These are phyloP conservation scores for Eulemur macaco DNA, from an alignment of 2,113 vertebrate genomes.

Conservation along the genomic window DNA sequence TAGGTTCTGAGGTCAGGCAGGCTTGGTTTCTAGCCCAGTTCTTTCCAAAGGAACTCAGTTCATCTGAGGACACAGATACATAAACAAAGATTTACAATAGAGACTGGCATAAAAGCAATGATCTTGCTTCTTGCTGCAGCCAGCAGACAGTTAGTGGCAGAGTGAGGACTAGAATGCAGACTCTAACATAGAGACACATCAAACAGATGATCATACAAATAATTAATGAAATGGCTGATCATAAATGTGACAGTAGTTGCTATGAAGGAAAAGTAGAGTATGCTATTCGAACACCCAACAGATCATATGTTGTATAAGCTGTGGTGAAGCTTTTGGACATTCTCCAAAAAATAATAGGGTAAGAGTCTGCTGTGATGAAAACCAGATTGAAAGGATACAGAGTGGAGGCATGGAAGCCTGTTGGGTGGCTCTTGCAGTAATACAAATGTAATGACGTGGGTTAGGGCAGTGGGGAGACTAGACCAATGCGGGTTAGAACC, in stretches of 20 bases:
- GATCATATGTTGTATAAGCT: background rate
- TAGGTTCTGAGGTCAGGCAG: conserved; percentile 58
- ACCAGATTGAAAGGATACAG: background rate
- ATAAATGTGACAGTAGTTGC: background rate
- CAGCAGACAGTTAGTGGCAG: background rate
- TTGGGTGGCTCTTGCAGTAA: background rate
- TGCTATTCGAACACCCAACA: background rate
- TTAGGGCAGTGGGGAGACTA: background rate
- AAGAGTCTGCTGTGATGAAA: background rate
- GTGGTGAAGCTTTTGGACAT: background rate
- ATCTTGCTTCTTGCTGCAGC: background rate
- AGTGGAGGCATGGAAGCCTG: background rate
- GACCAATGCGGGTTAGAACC: background rate
- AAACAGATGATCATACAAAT: background rate
- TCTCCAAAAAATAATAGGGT: background rate
- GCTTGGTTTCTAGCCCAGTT: conserved; percentile 53
- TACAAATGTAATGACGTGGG: background rate
- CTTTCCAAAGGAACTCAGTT: conserved; percentile 55
- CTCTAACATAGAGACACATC: background rate
- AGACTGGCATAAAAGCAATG: background rate
- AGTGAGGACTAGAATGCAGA: background rate
- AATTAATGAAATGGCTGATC: background rate
- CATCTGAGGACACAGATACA: conserved; percentile 13
- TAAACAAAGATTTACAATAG: conserved; percentile 5
- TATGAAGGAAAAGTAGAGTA: background rate